phyloP scores from a whole-genome alignment of 2,888 invertebrate species.

The Ashinkailepas kermadecensis region DNA sequence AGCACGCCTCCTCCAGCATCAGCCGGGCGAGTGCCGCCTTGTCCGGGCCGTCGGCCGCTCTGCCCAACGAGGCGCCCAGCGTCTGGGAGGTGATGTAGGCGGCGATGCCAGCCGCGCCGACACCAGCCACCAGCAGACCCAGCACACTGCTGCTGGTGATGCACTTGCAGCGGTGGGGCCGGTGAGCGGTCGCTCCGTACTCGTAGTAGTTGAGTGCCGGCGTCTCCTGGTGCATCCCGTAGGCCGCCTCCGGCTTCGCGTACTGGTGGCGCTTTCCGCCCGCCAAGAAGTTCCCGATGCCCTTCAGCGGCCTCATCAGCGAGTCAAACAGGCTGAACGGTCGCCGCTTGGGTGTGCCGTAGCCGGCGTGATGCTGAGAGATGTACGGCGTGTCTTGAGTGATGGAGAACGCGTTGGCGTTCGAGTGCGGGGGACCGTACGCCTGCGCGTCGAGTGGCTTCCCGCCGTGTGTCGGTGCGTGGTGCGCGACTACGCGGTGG shows the following conservation, averaged over 20 bases:
- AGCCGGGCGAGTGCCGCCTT: not conserved
- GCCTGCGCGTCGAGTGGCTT: no score
- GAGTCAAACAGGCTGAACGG: not conserved
- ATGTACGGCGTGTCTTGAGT: not conserved
- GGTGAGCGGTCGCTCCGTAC: not conserved
- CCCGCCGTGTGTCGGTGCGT: no score
- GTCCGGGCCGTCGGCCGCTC: not conserved
- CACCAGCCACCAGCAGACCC: not conserved
- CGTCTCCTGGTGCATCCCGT: not conserved
- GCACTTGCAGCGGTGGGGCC: not conserved
- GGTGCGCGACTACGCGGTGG: no score
- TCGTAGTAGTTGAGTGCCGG: not conserved
- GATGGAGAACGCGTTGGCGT: not conserved
- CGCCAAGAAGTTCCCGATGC: not conserved
- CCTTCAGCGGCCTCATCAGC: not conserved
- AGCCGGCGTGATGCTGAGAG: no score
- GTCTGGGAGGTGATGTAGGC: not conserved
- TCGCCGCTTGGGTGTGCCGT: not conserved
- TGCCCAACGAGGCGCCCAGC: no score
- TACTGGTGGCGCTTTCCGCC: not conserved
- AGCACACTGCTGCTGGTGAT: not conserved
- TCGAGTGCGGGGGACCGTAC: not conserved
- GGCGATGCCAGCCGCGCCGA: not conserved
- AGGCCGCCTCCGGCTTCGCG: not conserved
- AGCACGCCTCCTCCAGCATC: conserved; percentile 1